Evolutionary conservation across 2,888 invertebrate species (phyloP).

Genomic region (Exocentrus adspersus): DNA sequence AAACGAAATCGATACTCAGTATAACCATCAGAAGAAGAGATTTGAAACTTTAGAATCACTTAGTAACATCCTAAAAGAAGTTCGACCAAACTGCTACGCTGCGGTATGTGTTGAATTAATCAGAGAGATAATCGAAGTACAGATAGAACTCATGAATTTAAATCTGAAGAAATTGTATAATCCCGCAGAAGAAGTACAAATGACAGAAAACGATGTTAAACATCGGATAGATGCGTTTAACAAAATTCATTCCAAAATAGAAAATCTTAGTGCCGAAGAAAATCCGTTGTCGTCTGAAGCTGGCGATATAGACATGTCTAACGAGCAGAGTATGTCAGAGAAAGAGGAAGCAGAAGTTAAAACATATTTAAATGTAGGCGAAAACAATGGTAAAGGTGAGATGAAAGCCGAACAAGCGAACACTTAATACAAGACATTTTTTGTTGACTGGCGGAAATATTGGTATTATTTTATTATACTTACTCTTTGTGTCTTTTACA

Average conservation of each 20-base stretch:
- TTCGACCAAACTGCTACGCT: conserved; percentile 67
- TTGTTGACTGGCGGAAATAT: too few relatives aligned
- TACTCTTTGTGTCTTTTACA: too few relatives aligned
- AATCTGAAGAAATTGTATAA: conserved; percentile 68
- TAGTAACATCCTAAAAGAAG: conserved; percentile 67
- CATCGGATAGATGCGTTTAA: conserved; percentile 48
- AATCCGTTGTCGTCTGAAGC: neutral
- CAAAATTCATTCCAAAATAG: conserved; percentile 50
- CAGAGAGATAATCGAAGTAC: conserved; percentile 70
- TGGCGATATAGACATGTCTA: neutral
- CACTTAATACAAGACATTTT: too few relatives aligned
- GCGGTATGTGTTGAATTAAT: conserved; percentile 61
- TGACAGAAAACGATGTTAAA: conserved; percentile 29
- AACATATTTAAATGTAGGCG: neutral
- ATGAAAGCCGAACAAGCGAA: neutral
- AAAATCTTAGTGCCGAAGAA: conserved; percentile 9
- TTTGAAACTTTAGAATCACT: conserved; percentile 70
- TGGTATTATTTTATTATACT: too few relatives aligned
- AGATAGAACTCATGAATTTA: conserved; percentile 71
- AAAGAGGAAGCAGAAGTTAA: conserved; percentile 1
- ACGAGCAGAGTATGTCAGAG: neutral
- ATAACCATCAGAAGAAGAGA: conserved; percentile 69
- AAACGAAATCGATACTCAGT: conserved; percentile 70
- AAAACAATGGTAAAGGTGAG: conserved; percentile 4
- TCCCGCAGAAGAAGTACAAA: conserved; percentile 16